phyloP scores from a whole-genome alignment of 2,888 invertebrate species.

The Volucella inflata region DNA sequence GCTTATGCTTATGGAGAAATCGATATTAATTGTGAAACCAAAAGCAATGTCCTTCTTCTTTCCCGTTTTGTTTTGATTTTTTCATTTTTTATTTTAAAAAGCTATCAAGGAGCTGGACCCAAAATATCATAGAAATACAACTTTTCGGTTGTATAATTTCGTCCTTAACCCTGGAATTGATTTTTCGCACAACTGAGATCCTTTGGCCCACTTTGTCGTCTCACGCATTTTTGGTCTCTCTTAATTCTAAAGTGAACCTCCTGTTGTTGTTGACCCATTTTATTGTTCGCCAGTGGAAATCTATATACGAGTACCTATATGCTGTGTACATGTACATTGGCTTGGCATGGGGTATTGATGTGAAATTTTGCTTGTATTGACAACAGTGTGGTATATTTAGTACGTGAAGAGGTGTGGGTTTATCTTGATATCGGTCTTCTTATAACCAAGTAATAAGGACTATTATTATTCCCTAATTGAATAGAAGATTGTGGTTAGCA shows the following conservation, averaged over 20 bases:
- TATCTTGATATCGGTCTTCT: constrained; percentile 21
- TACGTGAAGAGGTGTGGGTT: not conserved
- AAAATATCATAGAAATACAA: constrained; percentile 1
- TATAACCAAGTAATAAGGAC: constrained; percentile 14
- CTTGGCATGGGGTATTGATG: not conserved
- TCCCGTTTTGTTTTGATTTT: not conserved
- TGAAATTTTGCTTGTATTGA: not conserved
- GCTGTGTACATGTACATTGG: not conserved
- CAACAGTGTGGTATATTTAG: not conserved
- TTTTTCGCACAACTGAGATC: not conserved
- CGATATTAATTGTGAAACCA: constrained; percentile 44
- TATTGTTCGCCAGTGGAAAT: too few species aligned
- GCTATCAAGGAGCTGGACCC: not conserved
- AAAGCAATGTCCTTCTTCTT: not conserved
- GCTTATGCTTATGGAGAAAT: constrained; percentile 27
- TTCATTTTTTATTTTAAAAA: not conserved
- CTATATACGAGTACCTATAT: too few species aligned
- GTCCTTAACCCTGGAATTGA: constrained; percentile 40
- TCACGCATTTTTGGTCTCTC: constrained; percentile 21
- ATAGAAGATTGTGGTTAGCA: constrained; percentile 16
- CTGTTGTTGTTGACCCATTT: not conserved
- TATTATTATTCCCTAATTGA: constrained; percentile 38
- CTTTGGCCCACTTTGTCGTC: not conserved
- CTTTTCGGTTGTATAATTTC: constrained; percentile 35
- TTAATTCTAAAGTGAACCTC: constrained; percentile 12